Evolutionary conservation across 2,797 vertebrate genomes (phyloP).

Genomic region (Phrynocephalus vlangalii): DNA sequence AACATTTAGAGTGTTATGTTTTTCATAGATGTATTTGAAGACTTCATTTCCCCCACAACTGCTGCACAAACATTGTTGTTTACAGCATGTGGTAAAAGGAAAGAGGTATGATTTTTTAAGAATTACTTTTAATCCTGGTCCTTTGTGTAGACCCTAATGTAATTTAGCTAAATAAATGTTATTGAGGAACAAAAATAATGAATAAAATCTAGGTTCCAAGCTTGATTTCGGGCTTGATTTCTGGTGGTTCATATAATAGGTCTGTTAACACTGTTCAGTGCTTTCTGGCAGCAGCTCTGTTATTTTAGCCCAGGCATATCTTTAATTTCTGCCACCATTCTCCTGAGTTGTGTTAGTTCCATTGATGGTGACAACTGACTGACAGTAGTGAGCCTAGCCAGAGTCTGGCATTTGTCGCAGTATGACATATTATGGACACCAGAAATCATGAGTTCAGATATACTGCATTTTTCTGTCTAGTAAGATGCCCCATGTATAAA

Average conservation of each 20-base stretch:
- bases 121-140: constrained; percentile 19
- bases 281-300: neutral
- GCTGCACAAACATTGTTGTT: constrained; percentile 97
- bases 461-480: no score
- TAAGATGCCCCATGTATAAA: no score
- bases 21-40: constrained; percentile 95
- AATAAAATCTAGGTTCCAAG: neutral
- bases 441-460: neutral
- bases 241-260: neutral
- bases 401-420: neutral
- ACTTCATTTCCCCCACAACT: constrained; percentile 98
- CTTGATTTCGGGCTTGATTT: no score
- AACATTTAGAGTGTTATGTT: constrained; percentile 27
- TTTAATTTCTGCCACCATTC: neutral
- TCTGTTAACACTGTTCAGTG: neutral
- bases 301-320: neutral
- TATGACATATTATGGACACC: neutral
- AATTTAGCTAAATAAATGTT: neutral
- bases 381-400: neutral
- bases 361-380: neutral
- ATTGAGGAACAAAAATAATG: neutral
- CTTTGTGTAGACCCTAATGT: neutral
- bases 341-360: neutral
- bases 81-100: constrained; percentile 98
- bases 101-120: constrained; percentile 86